Conservation (phyloP, 2,113 vertebrate species). For the Arvicanthis niloticus region DNA sequence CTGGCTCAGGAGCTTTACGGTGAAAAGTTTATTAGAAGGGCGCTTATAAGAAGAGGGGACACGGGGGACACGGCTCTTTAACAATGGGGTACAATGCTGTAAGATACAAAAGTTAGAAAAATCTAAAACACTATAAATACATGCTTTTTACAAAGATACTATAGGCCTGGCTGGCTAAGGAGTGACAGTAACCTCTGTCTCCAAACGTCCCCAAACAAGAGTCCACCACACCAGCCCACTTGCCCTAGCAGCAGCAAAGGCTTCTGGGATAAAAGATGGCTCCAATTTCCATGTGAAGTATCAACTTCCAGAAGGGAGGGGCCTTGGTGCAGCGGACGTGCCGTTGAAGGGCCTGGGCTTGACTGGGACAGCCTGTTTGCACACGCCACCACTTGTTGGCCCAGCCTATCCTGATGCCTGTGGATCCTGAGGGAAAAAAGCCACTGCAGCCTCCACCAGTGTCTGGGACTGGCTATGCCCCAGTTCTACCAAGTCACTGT, state of each 20-base stretch:
- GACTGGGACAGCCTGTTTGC: background rate
- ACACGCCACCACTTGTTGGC: background rate
- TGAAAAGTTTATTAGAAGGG: constrained; percentile 88
- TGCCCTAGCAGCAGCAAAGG: background rate
- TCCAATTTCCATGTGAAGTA: background rate
- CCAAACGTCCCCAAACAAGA: background rate
- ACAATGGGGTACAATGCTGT: constrained; percentile 68
- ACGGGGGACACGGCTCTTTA: constrained; percentile 77
- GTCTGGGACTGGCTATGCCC: constrained; percentile 6
- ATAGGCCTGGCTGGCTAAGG: constrained; percentile 60
- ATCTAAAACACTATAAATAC: constrained; percentile 82
- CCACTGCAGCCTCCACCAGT: background rate
- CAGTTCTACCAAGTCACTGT: background rate
- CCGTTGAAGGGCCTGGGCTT: background rate
- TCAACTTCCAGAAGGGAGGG: background rate
- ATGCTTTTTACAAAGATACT: constrained; percentile 75
- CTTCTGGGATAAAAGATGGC: background rate
- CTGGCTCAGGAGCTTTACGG: constrained; percentile 73
- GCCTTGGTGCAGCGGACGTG: background rate
- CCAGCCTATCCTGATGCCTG: background rate
- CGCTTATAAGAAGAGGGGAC: constrained; percentile 81
- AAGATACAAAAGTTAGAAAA: constrained; percentile 81
- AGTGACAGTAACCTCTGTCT: accelerated
- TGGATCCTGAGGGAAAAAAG: background rate
- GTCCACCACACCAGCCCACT: background rate